A percentile compares a stretch with the other conserved stretches of the same genome.
Evolutionary conservation across 2,113 vertebrate genomes (phyloP).

Genomic region (Rutilus rutilus): DNA sequence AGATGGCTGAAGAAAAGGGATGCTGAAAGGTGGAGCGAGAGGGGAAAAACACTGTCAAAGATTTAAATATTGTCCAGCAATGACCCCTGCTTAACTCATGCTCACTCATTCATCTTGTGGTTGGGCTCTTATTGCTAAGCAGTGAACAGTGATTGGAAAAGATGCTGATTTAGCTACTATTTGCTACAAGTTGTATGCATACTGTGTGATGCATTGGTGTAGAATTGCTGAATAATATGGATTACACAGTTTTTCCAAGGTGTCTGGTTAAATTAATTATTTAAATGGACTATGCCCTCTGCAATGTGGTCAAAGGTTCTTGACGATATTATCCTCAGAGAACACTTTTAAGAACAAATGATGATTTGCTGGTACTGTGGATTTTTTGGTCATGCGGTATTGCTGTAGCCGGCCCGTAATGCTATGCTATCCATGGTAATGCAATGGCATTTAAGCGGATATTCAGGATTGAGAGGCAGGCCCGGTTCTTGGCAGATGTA

Average conservation of each 20-base stretch:
- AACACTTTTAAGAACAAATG: not conserved
- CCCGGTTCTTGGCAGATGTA: too few relatives aligned
- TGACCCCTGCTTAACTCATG: not conserved
- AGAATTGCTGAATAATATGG: not conserved
- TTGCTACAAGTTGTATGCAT: constrained; percentile 3
- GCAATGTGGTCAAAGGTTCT: not conserved
- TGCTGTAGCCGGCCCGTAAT: not conserved
- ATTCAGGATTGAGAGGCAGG: not conserved
- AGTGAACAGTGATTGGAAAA: not conserved
- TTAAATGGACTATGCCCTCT: not conserved
- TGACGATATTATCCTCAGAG: not conserved
- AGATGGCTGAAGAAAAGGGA: not conserved
- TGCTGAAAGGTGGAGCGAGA: not conserved
- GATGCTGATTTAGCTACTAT: constrained; percentile 51
- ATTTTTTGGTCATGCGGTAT: not conserved
- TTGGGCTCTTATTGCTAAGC: constrained; percentile 7
- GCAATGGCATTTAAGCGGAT: not conserved
- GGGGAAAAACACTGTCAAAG: not conserved
- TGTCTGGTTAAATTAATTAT: constrained; percentile 16
- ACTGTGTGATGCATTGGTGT: constrained; percentile 28
- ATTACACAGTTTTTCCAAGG: constrained; percentile 11
- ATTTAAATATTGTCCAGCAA: not conserved
- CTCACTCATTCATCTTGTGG: not conserved
- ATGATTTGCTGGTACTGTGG: not conserved
- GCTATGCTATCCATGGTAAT: not conserved